A percentile compares a stretch with the other conserved stretches of the same genome.
Conservation (phyloP, 2,888 invertebrate species). For the Eupithecia subfuscata region DNA sequence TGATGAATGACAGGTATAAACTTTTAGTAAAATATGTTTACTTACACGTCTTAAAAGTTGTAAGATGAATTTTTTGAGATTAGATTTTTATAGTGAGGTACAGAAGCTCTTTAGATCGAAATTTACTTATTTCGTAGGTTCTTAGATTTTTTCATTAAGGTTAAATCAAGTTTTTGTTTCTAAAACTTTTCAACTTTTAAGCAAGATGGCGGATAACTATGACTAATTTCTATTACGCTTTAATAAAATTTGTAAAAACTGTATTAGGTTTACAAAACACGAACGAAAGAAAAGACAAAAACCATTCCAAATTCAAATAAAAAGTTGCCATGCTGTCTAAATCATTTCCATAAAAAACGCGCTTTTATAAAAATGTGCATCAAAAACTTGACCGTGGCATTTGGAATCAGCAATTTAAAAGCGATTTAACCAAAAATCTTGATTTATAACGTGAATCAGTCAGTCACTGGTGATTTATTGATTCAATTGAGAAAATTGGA, state of each 20-base stretch:
- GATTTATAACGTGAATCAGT: slow-evolving; percentile 38
- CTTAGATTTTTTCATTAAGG: background rate
- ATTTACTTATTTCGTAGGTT: no score
- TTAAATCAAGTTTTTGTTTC: background rate
- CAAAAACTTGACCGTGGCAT: slow-evolving; percentile 34
- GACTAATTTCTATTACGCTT: background rate
- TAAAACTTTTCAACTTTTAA: no score
- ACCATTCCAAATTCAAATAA: slow-evolving; percentile 26
- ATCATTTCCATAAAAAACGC: slow-evolving; percentile 26
- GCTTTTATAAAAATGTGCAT: slow-evolving; percentile 33
- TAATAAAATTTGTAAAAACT: no score
- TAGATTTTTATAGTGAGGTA: no score
- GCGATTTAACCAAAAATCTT: slow-evolving; percentile 36
- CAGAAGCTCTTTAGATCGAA: no score
- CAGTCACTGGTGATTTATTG: slow-evolving; percentile 37
- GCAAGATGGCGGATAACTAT: no score
- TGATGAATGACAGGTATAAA: slow-evolving; percentile 1
- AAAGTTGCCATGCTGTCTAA: slow-evolving; percentile 25
- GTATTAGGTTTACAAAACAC: background rate
- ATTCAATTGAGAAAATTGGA: slow-evolving; percentile 32
- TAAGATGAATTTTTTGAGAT: no score
- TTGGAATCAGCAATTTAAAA: slow-evolving; percentile 39
- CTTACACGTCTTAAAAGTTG: background rate
- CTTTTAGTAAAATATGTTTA: background rate
- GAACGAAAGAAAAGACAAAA: background rate